Percentiles rank a stretch among this genome's conserved stretches.
Evolutionary conservation across 2,888 invertebrate genomes (phyloP).

Genomic region (Tinea semifulvella): DNA sequence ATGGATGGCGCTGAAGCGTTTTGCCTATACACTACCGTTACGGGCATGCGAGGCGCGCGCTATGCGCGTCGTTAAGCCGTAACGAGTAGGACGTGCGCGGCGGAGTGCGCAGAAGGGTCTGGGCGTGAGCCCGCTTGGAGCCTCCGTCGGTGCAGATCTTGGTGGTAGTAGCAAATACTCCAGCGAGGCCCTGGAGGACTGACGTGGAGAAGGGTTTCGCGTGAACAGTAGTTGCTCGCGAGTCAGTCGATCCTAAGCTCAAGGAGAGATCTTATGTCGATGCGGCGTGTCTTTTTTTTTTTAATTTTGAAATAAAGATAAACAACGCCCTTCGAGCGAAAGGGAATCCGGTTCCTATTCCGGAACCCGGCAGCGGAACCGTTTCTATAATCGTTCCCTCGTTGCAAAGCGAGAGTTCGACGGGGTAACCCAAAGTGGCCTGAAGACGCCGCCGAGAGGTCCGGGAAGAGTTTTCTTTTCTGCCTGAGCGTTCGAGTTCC

Average conservation of each 20-base stretch:
- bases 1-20: conserved; percentile 71
- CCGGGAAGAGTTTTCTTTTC: conserved; percentile 52
- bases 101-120: conserved; percentile 68
- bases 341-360: conserved; percentile 67
- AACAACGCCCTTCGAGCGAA: conserved; percentile 55
- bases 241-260: conserved; percentile 68
- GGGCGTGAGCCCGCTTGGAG: conserved; percentile 59
- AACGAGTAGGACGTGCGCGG: conserved; percentile 66
- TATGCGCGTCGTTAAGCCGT: conserved; percentile 48
- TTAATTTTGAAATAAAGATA: conserved; percentile 18
- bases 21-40: conserved; percentile 57
- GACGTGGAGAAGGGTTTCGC: conserved; percentile 65
- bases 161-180: conserved; percentile 78
- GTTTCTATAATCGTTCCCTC: conserved; percentile 48
- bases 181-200: conserved; percentile 69
- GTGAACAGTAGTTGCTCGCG: conserved; percentile 63
- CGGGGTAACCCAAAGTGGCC: conserved; percentile 55
- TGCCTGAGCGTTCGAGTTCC: conserved; percentile 54
- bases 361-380: conserved; percentile 68
- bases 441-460: conserved; percentile 65
- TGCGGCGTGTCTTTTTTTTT: conserved; percentile 32
- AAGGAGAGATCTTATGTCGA: conserved; percentile 56
- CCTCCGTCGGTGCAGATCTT: conserved; percentile 69
- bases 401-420: conserved; percentile 28
- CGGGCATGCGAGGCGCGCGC: conserved; percentile 33